Base-by-base conservation (phyloP, 2,113 vertebrate species). In the Lepus americanus region DNA sequence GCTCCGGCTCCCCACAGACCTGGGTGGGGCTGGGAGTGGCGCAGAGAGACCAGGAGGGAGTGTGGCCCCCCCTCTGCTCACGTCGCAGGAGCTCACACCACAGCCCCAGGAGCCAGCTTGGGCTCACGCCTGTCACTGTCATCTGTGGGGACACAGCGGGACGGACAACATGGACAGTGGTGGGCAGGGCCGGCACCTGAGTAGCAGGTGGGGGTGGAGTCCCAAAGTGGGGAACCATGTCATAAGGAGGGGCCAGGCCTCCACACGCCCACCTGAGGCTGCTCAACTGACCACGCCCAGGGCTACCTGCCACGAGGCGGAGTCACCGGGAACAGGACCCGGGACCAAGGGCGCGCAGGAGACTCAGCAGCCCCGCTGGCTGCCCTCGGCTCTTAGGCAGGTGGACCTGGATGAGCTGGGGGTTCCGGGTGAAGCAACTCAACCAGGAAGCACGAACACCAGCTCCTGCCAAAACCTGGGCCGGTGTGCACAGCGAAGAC, bases 231-330 rank as follows among this genome's bases (percentile, higher is more conserved):
- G 59, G 25, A 19, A 55, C 22, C 23, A 0, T 0, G 22, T 25
- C 55, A 6, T 6, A 44, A 16, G 55, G 39, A 17, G 66, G 59
- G 29, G n/a, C 66, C 27, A 0, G 51, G 49, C 12, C 84, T 44
- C 23, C 53, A 49, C 0, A 0, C 9, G 20, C 33, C 2, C 36
- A 2, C 6, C 6, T 11, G 36, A 66, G 33, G 27, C 36, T 27
- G 14, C 23, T 51, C 25, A 1, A 51, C 11, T 0, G 1, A 14
- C 22, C 10, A 4, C 0, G 3, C 23, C 55, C 12, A 4, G 5
- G 29, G 55, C 12, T 4, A 12, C 33, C 44, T 1, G 4, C 13
- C 25, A 5, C 6, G 13, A 63, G 9, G 6, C 22, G 49, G 25
- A 8, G n/a, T 67, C 3, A 0, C 29, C 5, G 7, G 19, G 81